A percentile compares a stretch with the other conserved stretches of the same genome.
phyloP scores from a whole-genome alignment of 2,113 vertebrate species.

The Otolemur garnettii region DNA sequence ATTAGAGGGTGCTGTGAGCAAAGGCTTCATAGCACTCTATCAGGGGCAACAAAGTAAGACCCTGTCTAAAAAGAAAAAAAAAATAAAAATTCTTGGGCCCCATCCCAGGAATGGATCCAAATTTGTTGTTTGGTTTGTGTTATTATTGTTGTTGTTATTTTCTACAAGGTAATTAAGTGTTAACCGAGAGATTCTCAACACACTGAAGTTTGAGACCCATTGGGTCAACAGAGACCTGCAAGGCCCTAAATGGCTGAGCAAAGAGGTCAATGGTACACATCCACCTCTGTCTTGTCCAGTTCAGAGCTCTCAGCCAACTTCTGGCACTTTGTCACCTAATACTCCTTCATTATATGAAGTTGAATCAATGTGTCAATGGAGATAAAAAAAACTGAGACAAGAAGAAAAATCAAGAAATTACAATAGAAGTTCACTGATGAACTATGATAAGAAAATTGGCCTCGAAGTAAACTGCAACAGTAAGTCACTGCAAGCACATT shows the following conservation, averaged over 20 bases:
- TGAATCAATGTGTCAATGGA: background rate
- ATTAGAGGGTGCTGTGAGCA: too few species aligned
- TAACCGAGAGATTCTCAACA: background rate
- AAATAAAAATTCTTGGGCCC: background rate
- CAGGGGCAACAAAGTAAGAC: too few species aligned
- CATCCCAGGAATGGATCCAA: background rate
- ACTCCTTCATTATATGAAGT: background rate
- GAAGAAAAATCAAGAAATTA: constrained; percentile 52
- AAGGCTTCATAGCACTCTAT: too few species aligned
- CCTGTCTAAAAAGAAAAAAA: too few species aligned
- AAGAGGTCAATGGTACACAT: background rate
- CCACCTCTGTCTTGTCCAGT: background rate
- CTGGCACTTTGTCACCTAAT: background rate
- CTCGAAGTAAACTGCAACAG: background rate
- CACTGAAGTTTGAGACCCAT: background rate
- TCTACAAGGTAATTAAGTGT: background rate
- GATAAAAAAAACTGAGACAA: constrained; percentile 16
- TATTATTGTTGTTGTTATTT: background rate
- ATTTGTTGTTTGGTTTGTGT: background rate
- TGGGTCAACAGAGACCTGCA: background rate
- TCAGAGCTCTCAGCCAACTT: background rate
- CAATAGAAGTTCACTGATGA: constrained; percentile 1
- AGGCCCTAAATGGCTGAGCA: background rate
- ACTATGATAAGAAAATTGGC: constrained; percentile 11
- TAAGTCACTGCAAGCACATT: background rate